Evolutionary conservation across 37 sponge, comb jelly and placozoan species (phyloP), one percentile per base, ranked within the genome.

Genomic region (Chondrilla cf. caribensis): DNA sequence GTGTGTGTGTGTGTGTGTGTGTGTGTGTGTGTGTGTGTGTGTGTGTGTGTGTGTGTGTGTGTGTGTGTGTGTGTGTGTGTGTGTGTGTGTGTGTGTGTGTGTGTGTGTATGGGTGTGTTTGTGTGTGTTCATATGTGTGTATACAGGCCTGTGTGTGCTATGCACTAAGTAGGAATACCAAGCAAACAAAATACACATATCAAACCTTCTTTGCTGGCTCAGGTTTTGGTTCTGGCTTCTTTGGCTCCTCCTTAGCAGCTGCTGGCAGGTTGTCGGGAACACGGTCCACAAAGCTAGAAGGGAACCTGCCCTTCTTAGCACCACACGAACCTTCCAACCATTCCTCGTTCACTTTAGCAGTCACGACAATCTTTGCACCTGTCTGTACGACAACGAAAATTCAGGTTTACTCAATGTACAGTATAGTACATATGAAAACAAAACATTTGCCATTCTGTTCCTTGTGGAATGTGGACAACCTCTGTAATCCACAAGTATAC

Each of bases 291-390:
- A 91, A 91, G 35, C 31, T 26, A 42, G 60, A 54, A 4, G 91
- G 91, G 43, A 91, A 84, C 54, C 82, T 87, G 11, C 91, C 91
- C 29, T 54, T 47, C 21, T 1, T 24, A 19, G 79, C 82, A 24
- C 42, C n/a, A 35, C 85, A 54, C 59, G 79, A 39, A 0, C 91
- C 91, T 21, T 57, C 51, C 68, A 91, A 35, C 87, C 91, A 91
- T 9, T 91, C 91, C 0, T 81, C 85, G 80, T 84, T 73, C 36
- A 68, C 70, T 68, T 28, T 68, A 15, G 31, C 70, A 35, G 70
- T 68, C 36, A 68, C 70, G 32, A 36, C 32, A 2, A 68, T 68
- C 31, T 68, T n/a, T 2, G 21, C 78, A 43, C 78, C 54, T 2
- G 42, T 32, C 47, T 47, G n/a, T n/a, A n/a, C n/a, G n/a, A n/a